Evolutionary conservation across 2,888 invertebrate species (phyloP), one percentile per base, ranked within the genome.

Genomic region (Beris chalybata): DNA sequence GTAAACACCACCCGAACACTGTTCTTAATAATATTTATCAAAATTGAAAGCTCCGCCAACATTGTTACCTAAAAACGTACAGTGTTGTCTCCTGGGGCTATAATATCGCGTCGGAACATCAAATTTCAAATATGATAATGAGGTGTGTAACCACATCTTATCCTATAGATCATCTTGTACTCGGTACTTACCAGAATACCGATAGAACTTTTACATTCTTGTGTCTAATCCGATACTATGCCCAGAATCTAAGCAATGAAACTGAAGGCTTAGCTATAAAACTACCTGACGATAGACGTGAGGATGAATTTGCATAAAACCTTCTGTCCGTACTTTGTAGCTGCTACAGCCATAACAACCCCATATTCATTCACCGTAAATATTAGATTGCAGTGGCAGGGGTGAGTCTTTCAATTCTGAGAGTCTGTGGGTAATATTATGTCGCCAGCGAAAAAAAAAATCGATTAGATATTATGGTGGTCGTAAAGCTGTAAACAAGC

Each of bases 91-190:
- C 38, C 3, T 1, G 9, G 38, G 7, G 9, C 38, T 9, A 38
- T 38, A 38, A 5, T 38, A 38, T 38, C 38, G 38, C 38, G 7
- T 9, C 9, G 38, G 38, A 38, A 38, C 38, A 43, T 13, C 56
- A 13, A 56, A 38, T 43, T 9, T 43, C 56, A 56, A 56, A 56
- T 56, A 56, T 56, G 56, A 56, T 56, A 43, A 56, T 58, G 58
- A 47, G 58, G 45, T 58, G 47, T 45, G 45, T 58, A 58, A 58
- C 58, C 45, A 38, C 45, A 13, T 58, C 47, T 58, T 43, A 13
- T 38, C 56, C n/a, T 22, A 56, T 56, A 43, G 38, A 56, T 38
- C 45, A 44, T 58, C 31, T 58, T 58, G 45, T 58, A 22, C 45
- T 58, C 44, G 45, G 44, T 47, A 58, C 58, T 58, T 58, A 58